These are phyloP conservation scores for Vanessa cardui DNA, from an alignment of 2,888 invertebrate species.

Conservation along the genomic window DNA sequence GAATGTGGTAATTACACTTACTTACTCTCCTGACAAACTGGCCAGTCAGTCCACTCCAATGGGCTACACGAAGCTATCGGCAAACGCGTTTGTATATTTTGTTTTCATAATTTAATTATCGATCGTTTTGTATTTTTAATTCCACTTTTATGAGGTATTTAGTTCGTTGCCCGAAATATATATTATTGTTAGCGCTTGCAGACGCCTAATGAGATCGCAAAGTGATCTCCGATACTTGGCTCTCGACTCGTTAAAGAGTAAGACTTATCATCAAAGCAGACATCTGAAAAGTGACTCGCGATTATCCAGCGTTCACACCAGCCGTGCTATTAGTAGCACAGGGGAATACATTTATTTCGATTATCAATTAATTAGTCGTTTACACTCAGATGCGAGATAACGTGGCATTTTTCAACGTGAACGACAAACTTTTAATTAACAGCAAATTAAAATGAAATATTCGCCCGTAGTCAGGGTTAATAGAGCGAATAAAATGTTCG, in stretches of 20 bases:
- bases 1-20: too few relatives aligned
- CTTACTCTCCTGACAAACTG: too few relatives aligned
- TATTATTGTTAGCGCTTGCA: not conserved
- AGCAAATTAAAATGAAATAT: conserved; percentile 73
- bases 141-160: not conserved
- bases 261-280: conserved; percentile 46
- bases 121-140: too few relatives aligned
- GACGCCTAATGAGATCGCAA: conserved; percentile 25
- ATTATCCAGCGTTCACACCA: conserved; percentile 68
- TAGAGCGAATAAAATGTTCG: conserved; percentile 55
- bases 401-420: conserved; percentile 54
- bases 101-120: too few relatives aligned
- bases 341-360: conserved; percentile 64
- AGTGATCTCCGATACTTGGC: conserved; percentile 24
- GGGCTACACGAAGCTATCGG: too few relatives aligned
- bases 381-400: conserved; percentile 72
- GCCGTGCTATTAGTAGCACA: conserved; percentile 60
- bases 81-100: too few relatives aligned
- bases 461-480: conserved; percentile 58
- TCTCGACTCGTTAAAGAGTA: conserved; percentile 27
- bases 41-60: too few relatives aligned
- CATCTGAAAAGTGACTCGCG: conserved; percentile 74
- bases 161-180: conserved; percentile 3
- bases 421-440: conserved; percentile 61
- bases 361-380: conserved; percentile 78